Evolutionary conservation across 2,888 invertebrate species (phyloP), one percentile per base, ranked within the genome.

Genomic region (Drosophila villosipedis): DNA sequence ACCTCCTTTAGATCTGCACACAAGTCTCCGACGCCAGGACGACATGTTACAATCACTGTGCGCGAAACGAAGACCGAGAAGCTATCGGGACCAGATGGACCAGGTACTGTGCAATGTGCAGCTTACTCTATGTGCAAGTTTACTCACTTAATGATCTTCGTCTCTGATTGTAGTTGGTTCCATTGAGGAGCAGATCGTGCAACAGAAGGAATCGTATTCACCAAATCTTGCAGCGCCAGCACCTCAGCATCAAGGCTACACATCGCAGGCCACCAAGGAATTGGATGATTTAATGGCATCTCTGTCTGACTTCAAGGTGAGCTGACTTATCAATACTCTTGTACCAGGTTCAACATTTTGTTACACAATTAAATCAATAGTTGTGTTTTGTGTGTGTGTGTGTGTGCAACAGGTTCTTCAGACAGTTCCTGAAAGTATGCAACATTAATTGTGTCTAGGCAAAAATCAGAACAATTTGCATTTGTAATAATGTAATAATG

Each of bases 251-350:
- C 82, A 88, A 62, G 76, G 84, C 5, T 92, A 92, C 82, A 94
- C 98, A 30, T 98, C 98, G 62, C 96, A 97, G 72, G 99, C 99
- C 41, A 99, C 99, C 30, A 96, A 96, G 93, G 99, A 99, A 93
- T 95, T 99, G 73, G 99, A 99, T 91, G 98, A 99, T 92, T 95
- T 99, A 74, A 99, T 99, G 99, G 98, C 97, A 3, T 98, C 98
- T 9, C 94, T 99, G 16, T 98, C 98, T 0, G 98, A 98, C 92
- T 98, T 98, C 92, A 98, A 98, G 97, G 99, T 97, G 94, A 93
- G 94, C 79, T 22, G 3, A 33, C 10, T 55, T 28, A 3, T 14
- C 9, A 25, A 41, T 10, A 28, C 28, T 49, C 2, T 28, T 28
- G 22, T 22, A 22, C 3, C 14, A 7, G 7, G 4, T 22, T 22